phyloP scores from a whole-genome alignment of 2,113 vertebrate species.

The Eubucco bourcierii region DNA sequence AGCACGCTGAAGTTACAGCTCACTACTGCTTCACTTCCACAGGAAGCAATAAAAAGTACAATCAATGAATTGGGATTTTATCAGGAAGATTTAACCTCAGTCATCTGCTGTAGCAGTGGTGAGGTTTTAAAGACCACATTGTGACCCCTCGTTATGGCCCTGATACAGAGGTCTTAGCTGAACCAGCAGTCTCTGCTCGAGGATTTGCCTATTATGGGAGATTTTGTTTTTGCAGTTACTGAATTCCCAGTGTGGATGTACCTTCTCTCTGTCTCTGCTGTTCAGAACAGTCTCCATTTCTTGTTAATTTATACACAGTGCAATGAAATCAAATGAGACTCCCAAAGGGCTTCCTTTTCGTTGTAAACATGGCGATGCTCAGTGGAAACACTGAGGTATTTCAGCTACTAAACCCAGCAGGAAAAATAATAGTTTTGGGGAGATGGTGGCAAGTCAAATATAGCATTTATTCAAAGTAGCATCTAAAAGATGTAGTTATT shows the following conservation, averaged over 20 bases:
- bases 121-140: not conserved
- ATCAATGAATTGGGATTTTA: conserved; percentile 42
- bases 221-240: not conserved
- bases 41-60: not conserved
- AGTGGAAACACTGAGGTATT: conserved; percentile 14
- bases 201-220: not conserved
- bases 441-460: not conserved
- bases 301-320: conserved; percentile 17
- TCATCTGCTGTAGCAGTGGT: not conserved
- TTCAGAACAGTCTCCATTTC: conserved; percentile 26
- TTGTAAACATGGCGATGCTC: conserved; percentile 5
- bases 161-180: not conserved
- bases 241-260: not conserved
- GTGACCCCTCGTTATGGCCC: not conserved
- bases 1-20: not conserved
- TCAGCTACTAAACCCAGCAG: conserved; percentile 6
- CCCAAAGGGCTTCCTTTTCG: conserved; percentile 20
- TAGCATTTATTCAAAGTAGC: not conserved
- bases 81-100: conserved; percentile 19
- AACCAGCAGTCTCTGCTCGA: not conserved
- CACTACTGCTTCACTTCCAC: not conserved
- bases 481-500: not conserved
- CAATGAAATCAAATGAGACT: conserved; percentile 3
- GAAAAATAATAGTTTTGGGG: not conserved
- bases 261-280: conserved; percentile 6